Percentiles rank a stretch among this genome's conserved stretches.
These are phyloP conservation scores for Panagrolaimus sp. DNA, from an alignment of 1,140 invertebrate species.

Conservation along the genomic window DNA sequence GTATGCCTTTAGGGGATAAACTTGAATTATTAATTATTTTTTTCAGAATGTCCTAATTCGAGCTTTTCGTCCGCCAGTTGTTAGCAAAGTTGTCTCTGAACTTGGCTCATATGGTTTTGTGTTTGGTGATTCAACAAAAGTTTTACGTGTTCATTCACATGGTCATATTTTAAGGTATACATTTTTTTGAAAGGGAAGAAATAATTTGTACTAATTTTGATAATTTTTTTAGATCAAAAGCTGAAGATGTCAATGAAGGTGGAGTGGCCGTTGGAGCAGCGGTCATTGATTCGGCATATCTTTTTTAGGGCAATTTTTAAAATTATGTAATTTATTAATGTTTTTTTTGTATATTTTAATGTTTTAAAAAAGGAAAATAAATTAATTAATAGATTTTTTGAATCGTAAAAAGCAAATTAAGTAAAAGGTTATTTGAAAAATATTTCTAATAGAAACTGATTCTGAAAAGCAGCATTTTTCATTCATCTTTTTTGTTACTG, in stretches of 20 bases:
- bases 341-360: too few species aligned
- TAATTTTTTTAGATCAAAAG: too few species aligned
- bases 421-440: too few species aligned
- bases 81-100: slow-evolving; percentile 74
- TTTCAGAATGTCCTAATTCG: slow-evolving; percentile 77
- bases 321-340: too few species aligned
- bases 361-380: too few species aligned
- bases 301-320: slow-evolving; percentile 49
- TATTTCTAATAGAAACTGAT: too few species aligned
- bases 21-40: slow-evolving; percentile 46
- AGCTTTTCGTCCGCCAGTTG: slow-evolving; percentile 64
- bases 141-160: neutral
- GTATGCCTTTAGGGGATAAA: neutral
- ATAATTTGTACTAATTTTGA: too few species aligned
- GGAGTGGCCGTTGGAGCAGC: slow-evolving; percentile 84
- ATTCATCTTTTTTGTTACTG: too few species aligned
- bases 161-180: slow-evolving; percentile 6
- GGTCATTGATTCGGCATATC: slow-evolving; percentile 70
- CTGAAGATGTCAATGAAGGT: slow-evolving; percentile 72
- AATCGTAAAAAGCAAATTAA: too few species aligned
- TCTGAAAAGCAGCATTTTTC: too few species aligned
- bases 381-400: too few species aligned
- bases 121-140: slow-evolving; percentile 65
- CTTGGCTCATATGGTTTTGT: slow-evolving; percentile 84
- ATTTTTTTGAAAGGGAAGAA: too few species aligned